A percentile compares a stretch with the other conserved stretches of the same genome.
phyloP scores from a whole-genome alignment of 2,797 vertebrate genomes.

The Ctenopoma kingsleyae region DNA sequence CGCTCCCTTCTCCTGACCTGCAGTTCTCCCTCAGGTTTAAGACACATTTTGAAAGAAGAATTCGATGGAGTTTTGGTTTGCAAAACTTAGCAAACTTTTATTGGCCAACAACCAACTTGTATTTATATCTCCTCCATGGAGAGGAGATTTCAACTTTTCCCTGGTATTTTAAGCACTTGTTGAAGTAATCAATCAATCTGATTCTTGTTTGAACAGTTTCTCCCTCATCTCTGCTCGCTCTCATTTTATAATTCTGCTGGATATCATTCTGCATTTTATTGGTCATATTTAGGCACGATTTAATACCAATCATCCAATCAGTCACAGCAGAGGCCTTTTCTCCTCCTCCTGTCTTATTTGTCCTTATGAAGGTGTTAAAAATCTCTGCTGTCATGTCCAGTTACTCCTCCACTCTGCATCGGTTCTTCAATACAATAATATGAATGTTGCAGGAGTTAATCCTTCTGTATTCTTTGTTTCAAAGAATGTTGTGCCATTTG shows the following conservation, averaged over 20 bases:
- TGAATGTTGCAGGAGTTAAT: conserved; percentile 97
- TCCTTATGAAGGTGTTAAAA: conserved; percentile 81
- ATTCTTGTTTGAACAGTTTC: conserved; percentile 14
- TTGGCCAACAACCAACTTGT: neutral
- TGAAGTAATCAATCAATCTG: conserved; percentile 9
- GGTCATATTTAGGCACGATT: conserved; percentile 33
- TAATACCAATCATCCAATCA: conserved; percentile 51
- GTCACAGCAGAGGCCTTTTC: conserved; percentile 51
- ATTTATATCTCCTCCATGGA: conserved; percentile 10
- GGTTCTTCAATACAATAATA: conserved; percentile 90
- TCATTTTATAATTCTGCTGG: conserved; percentile 6
- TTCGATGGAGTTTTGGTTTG: conserved; percentile 17
- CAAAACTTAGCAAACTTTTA: conserved; percentile 26
- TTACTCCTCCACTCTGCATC: conserved; percentile 83
- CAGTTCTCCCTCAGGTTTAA: conserved; percentile 46
- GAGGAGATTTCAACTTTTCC: conserved; percentile 4
- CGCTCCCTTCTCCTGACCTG: conserved; percentile 30
- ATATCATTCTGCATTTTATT: conserved; percentile 37
- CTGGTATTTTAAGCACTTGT: conserved; percentile 14
- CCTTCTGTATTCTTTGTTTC: conserved; percentile 98
- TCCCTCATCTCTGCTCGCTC: conserved; percentile 42
- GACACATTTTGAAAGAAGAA: conserved; percentile 18
- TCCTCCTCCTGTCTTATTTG: conserved; percentile 74
- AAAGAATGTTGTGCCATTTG: conserved; percentile 99
- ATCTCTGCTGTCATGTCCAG: conserved; percentile 83